phyloP scores from a whole-genome alignment of 2,888 invertebrate genomes.

The Platycheirus rosarum region DNA sequence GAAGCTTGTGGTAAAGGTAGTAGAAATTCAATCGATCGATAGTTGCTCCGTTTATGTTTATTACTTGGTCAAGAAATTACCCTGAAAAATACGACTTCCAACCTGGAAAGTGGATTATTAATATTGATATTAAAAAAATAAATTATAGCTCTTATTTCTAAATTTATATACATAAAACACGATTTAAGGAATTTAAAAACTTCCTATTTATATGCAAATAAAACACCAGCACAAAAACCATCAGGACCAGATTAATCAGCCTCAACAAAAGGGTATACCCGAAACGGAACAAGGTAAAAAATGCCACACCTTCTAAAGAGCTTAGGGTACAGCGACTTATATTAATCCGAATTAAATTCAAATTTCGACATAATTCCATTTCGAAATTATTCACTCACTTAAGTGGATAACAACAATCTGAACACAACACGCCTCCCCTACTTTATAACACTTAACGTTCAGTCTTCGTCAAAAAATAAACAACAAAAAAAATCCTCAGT shows the following conservation, averaged over 20 bases:
- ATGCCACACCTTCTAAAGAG: neutral
- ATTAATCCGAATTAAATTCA: conserved; percentile 57
- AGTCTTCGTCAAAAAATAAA: conserved; percentile 9
- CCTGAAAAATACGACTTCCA: no score
- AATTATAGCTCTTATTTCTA: no score
- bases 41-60: no score
- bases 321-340: conserved; percentile 1
- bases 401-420: conserved; percentile 67
- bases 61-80: no score
- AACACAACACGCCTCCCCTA: conserved; percentile 28
- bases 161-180: no score
- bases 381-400: conserved; percentile 69
- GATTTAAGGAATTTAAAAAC: no score
- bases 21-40: no score
- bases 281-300: conserved; percentile 17
- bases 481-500: conserved; percentile 10
- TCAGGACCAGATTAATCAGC: conserved; percentile 1
- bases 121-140: no score
- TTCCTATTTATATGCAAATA: neutral
- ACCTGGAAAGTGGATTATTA: no score
- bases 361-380: conserved; percentile 60
- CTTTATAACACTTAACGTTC: conserved; percentile 4
- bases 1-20: no score
- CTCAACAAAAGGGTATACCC: conserved; percentile 12
- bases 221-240: no score